Evolutionary conservation across 2,888 invertebrate genomes (phyloP), one percentile per base, ranked within the genome.

Genomic region (Cosmia trapezina): DNA sequence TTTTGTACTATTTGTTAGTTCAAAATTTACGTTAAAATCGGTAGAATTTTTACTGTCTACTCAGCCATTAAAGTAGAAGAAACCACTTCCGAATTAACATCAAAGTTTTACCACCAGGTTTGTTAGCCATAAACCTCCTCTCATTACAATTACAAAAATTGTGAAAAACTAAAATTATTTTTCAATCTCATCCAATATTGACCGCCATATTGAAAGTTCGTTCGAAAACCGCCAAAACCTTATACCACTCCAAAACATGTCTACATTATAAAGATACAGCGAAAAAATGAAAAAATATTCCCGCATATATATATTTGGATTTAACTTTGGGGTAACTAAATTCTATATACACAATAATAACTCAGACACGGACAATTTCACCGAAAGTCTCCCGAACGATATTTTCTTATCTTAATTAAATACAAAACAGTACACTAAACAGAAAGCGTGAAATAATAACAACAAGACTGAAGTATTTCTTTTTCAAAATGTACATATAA

Each of bases 401-500:
- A 82, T 80, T 72, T 59, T 71, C 73, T 78, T 82, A 85, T 71
- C 86, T 80, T 87, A 86, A 84, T 84, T 83, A 83, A 86, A 84
- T 87, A 86, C 89, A 91, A 91, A 92, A 90, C 90, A 91, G 85
- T 90, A 88, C 85, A 88, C 85, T 86, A 92, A 94, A 93, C 89
- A 89, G 90, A 93, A 93, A 92, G 92, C 92, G 88, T 88, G 87
- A 89, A 94, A 91, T 79, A 87, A 87, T 89, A 93, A 93, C 86
- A 90, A 89, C 83, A 85, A 83, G 86, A 90, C 88, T 89, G 85
- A 89, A 89, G 87, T 87, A 90, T 89, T 88, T 88, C 87, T 88
- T 91, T 90, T 93, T 93, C 95, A 95, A 94, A 96, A 95, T 95
- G 85, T 95, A 95, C 95, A 95, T 94, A 95, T 93, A 93, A 92